Conservation (phyloP, 2,797 vertebrate species). For the Sebastolobus alascanus region DNA sequence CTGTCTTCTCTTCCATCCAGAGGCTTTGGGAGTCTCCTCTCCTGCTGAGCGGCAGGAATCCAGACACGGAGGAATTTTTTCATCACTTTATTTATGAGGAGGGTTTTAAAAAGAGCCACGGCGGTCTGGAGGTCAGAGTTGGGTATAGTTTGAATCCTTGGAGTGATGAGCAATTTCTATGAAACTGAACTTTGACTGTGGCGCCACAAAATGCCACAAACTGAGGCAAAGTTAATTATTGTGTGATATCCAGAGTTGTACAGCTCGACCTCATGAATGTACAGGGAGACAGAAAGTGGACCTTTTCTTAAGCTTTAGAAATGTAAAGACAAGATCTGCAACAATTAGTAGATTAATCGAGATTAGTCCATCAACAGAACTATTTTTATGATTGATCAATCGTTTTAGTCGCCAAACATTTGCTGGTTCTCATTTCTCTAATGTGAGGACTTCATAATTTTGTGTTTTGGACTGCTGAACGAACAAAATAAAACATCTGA, state of each 20-base stretch:
- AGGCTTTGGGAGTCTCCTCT: conserved; percentile 10
- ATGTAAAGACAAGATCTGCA: background rate
- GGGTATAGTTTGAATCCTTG: background rate
- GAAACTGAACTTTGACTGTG: background rate
- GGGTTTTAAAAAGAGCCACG: conserved; percentile 11
- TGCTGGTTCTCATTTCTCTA: background rate
- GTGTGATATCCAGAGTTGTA: background rate
- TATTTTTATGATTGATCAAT: background rate
- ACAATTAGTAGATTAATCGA: background rate
- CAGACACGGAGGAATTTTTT: conserved; percentile 59
- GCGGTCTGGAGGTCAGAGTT: background rate
- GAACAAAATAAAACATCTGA: background rate
- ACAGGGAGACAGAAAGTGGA: background rate
- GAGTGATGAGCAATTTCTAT: background rate
- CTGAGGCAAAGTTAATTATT: background rate
- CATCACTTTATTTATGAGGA: conserved; percentile 41
- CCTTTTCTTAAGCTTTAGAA: background rate
- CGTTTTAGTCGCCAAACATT: background rate
- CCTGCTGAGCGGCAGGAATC: conserved; percentile 42
- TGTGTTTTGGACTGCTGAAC: background rate
- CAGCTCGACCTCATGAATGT: background rate
- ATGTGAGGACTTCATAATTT: background rate
- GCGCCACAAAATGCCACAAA: background rate
- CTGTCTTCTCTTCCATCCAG: background rate
- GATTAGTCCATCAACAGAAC: background rate